These are phyloP conservation scores for Capitella teleta DNA, from an alignment of 1,140 invertebrate species.

Conservation along the genomic window DNA sequence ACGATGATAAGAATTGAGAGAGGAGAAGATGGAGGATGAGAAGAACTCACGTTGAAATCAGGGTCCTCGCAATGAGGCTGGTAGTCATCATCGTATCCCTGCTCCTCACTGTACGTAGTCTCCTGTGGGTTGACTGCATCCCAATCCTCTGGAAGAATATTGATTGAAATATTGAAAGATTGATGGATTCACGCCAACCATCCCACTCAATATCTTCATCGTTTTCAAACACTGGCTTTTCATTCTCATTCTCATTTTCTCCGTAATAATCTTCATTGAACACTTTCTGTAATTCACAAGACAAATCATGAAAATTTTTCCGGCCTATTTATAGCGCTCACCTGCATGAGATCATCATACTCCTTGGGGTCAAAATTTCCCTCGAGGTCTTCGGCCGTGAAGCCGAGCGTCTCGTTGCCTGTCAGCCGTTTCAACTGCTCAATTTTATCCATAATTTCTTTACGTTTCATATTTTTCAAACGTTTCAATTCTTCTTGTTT, in stretches of 20 bases:
- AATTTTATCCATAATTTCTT: slow-evolving; percentile 84
- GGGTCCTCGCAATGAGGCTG: slow-evolving; percentile 61
- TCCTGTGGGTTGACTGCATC: too few species aligned
- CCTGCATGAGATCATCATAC: slow-evolving; percentile 74
- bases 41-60: slow-evolving; percentile 58
- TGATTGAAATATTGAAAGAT: too few species aligned
- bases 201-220: slow-evolving; percentile 52
- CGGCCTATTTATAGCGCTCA: slow-evolving; percentile 11
- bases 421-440: slow-evolving; percentile 78
- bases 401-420: slow-evolving; percentile 53
- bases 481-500: slow-evolving; percentile 77
- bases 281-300: slow-evolving; percentile 44
- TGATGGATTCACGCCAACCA: not conserved
- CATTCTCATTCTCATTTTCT: slow-evolving; percentile 48
- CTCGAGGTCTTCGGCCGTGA: slow-evolving; percentile 55
- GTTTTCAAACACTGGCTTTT: slow-evolving; percentile 68
- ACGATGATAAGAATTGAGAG: slow-evolving; percentile 1
- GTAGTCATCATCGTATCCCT: slow-evolving; percentile 23
- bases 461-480: slow-evolving; percentile 72
- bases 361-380: slow-evolving; percentile 87
- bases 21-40: not conserved
- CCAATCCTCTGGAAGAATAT: too few species aligned
- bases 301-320: not conserved
- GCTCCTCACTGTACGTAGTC: slow-evolving; percentile 12
- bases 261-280: slow-evolving; percentile 81